Conservation (phyloP, 23 tunicate species). For the Corella eumyota region DNA sequence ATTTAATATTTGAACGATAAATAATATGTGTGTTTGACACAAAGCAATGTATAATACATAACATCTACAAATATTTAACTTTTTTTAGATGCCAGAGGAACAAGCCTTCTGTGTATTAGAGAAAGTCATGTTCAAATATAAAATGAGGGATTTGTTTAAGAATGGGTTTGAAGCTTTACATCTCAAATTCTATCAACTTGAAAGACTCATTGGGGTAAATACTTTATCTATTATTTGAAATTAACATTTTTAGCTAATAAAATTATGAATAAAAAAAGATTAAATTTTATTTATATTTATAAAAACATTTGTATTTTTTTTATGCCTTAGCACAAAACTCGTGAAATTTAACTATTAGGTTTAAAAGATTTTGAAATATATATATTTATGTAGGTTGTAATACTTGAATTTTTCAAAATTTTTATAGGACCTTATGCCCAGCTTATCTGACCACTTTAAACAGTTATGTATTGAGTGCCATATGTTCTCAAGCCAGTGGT, state of each 20-base stretch:
- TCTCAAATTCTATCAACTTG: conserved; percentile 80
- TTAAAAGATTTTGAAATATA: no score
- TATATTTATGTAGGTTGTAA: no score
- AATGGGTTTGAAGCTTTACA: conserved; percentile 81
- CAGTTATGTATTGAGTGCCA: conserved; percentile 59
- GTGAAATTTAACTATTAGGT: no score
- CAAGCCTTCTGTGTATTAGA: conserved; percentile 78
- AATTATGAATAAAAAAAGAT: no score
- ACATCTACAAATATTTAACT: no score
- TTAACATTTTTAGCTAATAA: background rate
- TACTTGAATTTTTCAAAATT: no score
- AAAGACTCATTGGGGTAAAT: conserved; percentile 53
- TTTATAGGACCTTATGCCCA: conserved; percentile 67
- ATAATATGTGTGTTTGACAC: no score
- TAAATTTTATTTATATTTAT: no score
- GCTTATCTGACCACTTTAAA: conserved; percentile 56
- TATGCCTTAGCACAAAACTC: no score
- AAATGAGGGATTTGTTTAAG: conserved; percentile 81
- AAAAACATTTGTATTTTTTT: no score
- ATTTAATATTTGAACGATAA: no score
- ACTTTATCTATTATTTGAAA: background rate
- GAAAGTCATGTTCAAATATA: conserved; percentile 80
- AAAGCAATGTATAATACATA: no score
- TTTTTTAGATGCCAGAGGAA: conserved; percentile 99
- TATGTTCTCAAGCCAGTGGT: conserved; percentile 96